Percentiles rank a stretch among this genome's conserved stretches.
Conservation (phyloP, 2,888 invertebrate species). For the Chesias legatella region DNA sequence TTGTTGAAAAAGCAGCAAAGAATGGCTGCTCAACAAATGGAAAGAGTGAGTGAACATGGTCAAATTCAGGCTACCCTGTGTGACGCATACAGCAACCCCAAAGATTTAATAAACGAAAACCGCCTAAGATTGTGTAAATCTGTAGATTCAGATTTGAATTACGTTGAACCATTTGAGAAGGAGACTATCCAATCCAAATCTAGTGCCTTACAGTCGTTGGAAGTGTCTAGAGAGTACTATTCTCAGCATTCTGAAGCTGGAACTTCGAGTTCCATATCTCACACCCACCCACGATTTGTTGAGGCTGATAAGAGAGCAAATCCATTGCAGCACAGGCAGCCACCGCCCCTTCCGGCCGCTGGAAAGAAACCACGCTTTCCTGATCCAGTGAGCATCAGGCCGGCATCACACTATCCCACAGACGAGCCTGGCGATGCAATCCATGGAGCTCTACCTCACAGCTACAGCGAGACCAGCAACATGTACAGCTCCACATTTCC, state of each 20-base stretch:
- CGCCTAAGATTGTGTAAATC: conserved; percentile 67
- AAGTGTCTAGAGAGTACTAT: conserved; percentile 65
- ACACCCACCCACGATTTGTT: conserved; percentile 51
- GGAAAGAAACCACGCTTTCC: conserved; percentile 73
- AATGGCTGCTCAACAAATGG: conserved; percentile 40
- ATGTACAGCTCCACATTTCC: conserved; percentile 63
- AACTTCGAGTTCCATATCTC: conserved; percentile 45
- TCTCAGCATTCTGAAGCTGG: conserved; percentile 51
- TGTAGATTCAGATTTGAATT: conserved; percentile 72
- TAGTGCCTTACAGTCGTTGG: conserved; percentile 67
- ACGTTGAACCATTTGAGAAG: conserved; percentile 75
- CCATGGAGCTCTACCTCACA: conserved; percentile 50
- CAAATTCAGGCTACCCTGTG: conserved; percentile 56
- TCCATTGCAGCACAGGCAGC: conserved; percentile 59
- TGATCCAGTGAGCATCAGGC: conserved; percentile 70
- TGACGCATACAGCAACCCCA: conserved; percentile 73
- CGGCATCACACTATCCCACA: conserved; percentile 70
- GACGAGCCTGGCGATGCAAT: conserved; percentile 41
- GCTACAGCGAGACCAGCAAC: conserved; percentile 70
- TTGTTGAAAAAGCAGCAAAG: conserved; percentile 70
- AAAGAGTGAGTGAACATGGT: conserved; percentile 28
- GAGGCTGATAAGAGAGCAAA: conserved; percentile 45
- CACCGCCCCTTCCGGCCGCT: conserved; percentile 62
- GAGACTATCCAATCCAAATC: conserved; percentile 72
- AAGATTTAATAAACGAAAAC: conserved; percentile 65